Base-by-base conservation (phyloP, 2,797 vertebrate genomes). In the Spheniscus humboldti region DNA sequence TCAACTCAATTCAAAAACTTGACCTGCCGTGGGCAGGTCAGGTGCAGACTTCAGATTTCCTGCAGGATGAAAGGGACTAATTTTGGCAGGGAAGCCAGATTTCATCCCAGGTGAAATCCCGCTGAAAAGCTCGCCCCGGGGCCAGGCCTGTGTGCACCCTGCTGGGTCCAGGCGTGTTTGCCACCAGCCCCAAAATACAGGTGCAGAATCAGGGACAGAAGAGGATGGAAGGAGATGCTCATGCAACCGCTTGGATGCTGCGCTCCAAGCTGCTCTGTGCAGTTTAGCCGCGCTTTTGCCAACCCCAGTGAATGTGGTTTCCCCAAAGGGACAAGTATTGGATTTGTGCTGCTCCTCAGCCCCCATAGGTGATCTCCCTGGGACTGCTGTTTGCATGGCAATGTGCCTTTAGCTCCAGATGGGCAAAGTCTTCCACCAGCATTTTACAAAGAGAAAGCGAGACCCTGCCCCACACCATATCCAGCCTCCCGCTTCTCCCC, bases 301-400 rank as follows among this genome's bases (percentile, higher is more conserved):
- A 56, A 10, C 11, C 33, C 13, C 59, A 52, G 7, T 6, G 27
- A 52, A 33, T 6, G 37, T 8, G 10, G 9, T 67, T 59, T 66
- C 66, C 52, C 64, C 24, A 39, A 25, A 53, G 66, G 23, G 17
- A 15, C 18, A 8, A 28, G 4, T 13, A 5, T 10, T 20, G 50
- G 33, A 5, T 53, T 25, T 31, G 19, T n/a, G 14, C 45, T 59
- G 37, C 33, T 57, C 45, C 37, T 63, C 28, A 30, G 56, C 27
- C 31, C n/a, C 55, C 30, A 6, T 2, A 23, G 20, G 33, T 17
- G 37, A 27, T 47, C 11, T 4, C 13, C 7, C 7, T 4, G 2
- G 43, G 45, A 22, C 16, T 24, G 45, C 7, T 16, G 23, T 33
- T n/a, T 47, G 43, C 80, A 15, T 3, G 0, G 9, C 0, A 0